phyloP scores from a whole-genome alignment of 1,140 invertebrate species.

The Meloidogyne hapla region DNA sequence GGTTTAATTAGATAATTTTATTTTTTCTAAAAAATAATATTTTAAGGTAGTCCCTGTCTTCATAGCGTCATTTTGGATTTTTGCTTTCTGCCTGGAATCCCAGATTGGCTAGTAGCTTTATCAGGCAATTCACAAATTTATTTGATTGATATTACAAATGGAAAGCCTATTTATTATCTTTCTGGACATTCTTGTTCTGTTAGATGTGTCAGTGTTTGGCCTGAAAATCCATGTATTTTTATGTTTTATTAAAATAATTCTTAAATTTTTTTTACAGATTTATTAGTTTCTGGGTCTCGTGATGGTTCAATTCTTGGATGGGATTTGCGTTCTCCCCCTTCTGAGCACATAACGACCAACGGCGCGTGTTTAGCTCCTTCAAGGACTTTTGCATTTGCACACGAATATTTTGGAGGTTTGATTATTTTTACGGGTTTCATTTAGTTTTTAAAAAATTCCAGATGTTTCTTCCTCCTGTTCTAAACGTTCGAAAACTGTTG shows the following conservation, averaged over 20 bases:
- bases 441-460: neutral
- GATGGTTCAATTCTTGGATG: slow-evolving; percentile 36
- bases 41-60: slow-evolving; percentile 23
- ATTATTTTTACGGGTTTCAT: neutral
- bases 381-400: slow-evolving; percentile 10
- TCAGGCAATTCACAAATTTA: slow-evolving; percentile 22
- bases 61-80: slow-evolving; percentile 36
- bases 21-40: slow-evolving; percentile 19
- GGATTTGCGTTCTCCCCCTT: slow-evolving; percentile 25
- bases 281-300: slow-evolving; percentile 36
- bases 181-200: slow-evolving; percentile 27
- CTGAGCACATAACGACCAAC: neutral
- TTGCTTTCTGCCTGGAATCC: slow-evolving; percentile 28
- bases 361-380: neutral
- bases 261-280: slow-evolving; percentile 24
- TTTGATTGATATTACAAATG: slow-evolving; percentile 33
- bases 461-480: neutral
- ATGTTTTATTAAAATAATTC: neutral
- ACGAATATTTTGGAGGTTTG: slow-evolving; percentile 6
- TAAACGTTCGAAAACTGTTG: slow-evolving; percentile 15
- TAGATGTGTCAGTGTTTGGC: slow-evolving; percentile 19
- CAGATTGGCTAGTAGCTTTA: slow-evolving; percentile 25
- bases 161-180: slow-evolving; percentile 15
- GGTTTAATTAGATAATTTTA: slow-evolving; percentile 14
- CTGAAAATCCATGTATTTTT: slow-evolving; percentile 26